Conservation (phyloP, 2,113 vertebrate genomes). For the Nerophis ophidion region DNA sequence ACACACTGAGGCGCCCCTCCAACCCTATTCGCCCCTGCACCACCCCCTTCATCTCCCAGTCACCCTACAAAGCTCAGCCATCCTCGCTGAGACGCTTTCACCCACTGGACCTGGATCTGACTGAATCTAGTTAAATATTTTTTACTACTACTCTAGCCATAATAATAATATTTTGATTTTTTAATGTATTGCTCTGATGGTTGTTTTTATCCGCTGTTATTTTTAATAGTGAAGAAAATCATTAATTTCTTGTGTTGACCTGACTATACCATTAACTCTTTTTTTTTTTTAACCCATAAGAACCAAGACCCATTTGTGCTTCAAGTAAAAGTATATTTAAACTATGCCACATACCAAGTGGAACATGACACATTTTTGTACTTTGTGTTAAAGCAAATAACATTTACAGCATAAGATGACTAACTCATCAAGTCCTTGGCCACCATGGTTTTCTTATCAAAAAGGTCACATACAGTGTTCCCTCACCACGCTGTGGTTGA, state of each 20-base stretch:
- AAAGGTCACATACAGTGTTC: too few species aligned
- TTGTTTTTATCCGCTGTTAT: slow-evolving; percentile 51
- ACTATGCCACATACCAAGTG: background rate
- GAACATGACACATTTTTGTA: too few species aligned
- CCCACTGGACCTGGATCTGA: slow-evolving; percentile 60
- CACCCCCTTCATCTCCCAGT: slow-evolving; percentile 27
- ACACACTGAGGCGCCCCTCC: slow-evolving; percentile 41
- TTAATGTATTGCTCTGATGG: slow-evolving; percentile 59
- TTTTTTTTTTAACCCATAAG: slow-evolving; percentile 16
- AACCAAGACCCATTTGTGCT: too few species aligned
- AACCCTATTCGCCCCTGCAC: background rate
- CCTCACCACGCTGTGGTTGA: too few species aligned
- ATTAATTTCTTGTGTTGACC: slow-evolving; percentile 29
- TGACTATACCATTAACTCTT: slow-evolving; percentile 15
- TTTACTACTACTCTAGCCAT: slow-evolving; percentile 70
- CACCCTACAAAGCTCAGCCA: slow-evolving; percentile 41
- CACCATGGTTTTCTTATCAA: too few species aligned
- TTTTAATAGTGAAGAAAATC: slow-evolving; percentile 33
- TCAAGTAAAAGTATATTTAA: too few species aligned
- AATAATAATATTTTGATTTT: slow-evolving; percentile 60
- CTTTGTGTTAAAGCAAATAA: too few species aligned
- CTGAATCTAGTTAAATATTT: slow-evolving; percentile 62
- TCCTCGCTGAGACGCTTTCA: slow-evolving; percentile 44
- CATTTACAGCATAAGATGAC: too few species aligned
- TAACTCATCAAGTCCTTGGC: too few species aligned